These are phyloP conservation scores for Crotalus tigris DNA, from an alignment of 2,113 vertebrate species.

Conservation along the genomic window DNA sequence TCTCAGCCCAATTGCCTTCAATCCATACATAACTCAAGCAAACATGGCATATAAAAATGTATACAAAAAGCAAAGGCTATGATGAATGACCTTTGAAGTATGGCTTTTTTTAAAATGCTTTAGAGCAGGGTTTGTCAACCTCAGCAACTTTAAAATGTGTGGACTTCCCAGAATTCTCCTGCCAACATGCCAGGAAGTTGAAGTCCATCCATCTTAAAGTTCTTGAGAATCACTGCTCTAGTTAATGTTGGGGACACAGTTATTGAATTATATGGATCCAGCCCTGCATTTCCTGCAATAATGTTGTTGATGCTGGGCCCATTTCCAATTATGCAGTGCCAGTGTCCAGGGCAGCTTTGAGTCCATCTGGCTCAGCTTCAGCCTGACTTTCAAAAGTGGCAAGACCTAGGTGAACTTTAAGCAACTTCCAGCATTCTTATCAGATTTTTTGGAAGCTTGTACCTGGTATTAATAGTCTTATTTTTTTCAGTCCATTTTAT, in stretches of 20 bases:
- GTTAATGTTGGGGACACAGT: background rate
- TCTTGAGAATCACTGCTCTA: background rate
- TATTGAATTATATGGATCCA: background rate
- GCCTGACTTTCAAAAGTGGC: rapidly evolving
- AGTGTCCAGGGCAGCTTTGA: background rate
- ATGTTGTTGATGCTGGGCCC: background rate
- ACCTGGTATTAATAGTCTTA: constrained; percentile 16
- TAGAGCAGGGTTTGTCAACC: background rate
- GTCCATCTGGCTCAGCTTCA: background rate
- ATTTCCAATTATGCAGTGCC: background rate
- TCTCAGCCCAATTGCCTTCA: background rate
- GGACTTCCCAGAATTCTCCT: background rate
- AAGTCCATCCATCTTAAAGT: background rate
- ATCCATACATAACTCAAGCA: background rate
- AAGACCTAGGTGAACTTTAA: background rate
- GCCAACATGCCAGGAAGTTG: background rate
- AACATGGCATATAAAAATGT: background rate
- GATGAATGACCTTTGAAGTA: background rate
- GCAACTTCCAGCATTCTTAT: background rate
- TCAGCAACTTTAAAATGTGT: background rate
- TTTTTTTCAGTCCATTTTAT: constrained; percentile 36
- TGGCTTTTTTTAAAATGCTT: background rate
- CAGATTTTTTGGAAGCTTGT: background rate
- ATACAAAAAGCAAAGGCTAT: background rate
- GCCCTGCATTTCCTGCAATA: background rate